phyloP scores from a whole-genome alignment of 1,140 invertebrate genomes.

The Drosophila sucinea region DNA sequence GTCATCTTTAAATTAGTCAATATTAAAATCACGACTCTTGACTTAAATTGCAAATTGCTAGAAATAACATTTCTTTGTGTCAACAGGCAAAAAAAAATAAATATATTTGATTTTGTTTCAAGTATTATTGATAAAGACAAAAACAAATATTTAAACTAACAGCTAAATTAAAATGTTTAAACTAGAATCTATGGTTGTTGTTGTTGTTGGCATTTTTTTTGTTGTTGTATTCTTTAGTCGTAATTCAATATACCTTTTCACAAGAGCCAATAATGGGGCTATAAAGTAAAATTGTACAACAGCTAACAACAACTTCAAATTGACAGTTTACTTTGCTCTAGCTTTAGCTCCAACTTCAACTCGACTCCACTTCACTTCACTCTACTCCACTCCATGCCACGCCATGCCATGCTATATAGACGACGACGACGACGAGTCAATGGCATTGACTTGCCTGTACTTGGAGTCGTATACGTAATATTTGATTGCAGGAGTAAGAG shows the following conservation, averaged over 20 bases:
- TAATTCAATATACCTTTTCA: slow-evolving; percentile 17
- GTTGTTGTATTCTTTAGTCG: not conserved
- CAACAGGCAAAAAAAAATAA: too few relatives aligned
- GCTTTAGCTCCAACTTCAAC: not conserved
- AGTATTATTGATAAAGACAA: too few relatives aligned
- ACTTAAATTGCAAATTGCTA: not conserved
- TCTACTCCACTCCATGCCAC: slow-evolving; percentile 7
- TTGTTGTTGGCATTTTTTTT: not conserved
- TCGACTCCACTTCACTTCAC: not conserved
- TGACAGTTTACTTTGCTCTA: slow-evolving; percentile 68
- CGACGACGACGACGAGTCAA: slow-evolving; percentile 2
- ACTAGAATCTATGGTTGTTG: too few relatives aligned
- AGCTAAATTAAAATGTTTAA: not conserved
- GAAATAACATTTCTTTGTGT: too few relatives aligned
- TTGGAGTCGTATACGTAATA: slow-evolving; percentile 69
- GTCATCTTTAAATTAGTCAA: not conserved
- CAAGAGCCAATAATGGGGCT: not conserved
- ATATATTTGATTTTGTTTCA: too few relatives aligned
- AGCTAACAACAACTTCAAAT: slow-evolving; percentile 55
- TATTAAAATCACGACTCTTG: not conserved
- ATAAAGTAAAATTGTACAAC: slow-evolving; percentile 36
- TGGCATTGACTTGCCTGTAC: slow-evolving; percentile 31
- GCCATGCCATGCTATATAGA: too few relatives aligned
- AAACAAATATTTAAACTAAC: not conserved
- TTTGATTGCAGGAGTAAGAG: slow-evolving; percentile 68